Base-by-base conservation (phyloP, 2,888 invertebrate species). In the Monopis laevigella region DNA sequence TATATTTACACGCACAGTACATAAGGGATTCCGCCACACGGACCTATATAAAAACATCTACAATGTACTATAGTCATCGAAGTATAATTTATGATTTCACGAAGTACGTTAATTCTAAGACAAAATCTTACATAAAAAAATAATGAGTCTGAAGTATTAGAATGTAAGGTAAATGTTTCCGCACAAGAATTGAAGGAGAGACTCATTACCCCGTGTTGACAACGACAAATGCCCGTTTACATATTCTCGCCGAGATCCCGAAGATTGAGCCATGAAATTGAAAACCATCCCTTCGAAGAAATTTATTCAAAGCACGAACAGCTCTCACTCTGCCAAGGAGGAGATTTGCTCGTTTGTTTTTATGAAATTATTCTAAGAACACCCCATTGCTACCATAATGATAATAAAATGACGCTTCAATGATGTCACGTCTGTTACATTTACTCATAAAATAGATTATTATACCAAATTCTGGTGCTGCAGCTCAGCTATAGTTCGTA, bases 221-320 rank as follows among this genome's bases (percentile, higher is more conserved):
- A 73, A 68, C 74, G 73, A 75, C 74, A 75, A 75, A 77, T 75
- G 77, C 71, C 75, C 75, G 64, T 75, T 75, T 75, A 75, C 75
- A 74, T 77, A 75, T 73, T 77, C 75, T 65, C 68, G 61, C 65
- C 63, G 65, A 77, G 77, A 73, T 77, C 66, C 73, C 72, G 69
- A 74, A 77, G 77, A 80, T 78, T 74, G 74, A 80, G 75, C 77
- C 75, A 74, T 78, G 77, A 74, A 80, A 77, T 75, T 77, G 78
- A 77, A 80, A 78, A 78, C 77, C 77, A 78, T 72, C 78, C 70
- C 75, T 74, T 70, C 72, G 70, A 69, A 72, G 73, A 75, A 78
- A 80, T 80, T 77, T 77, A 80, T 78, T 78, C 78, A 59, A 65
- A 54, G 77, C 78, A 78, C 78, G 78, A 75, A 73, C 75, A 67